Evolutionary conservation across 1,140 invertebrate genomes (phyloP).

Genomic region (Eriosoma lanigerum): DNA sequence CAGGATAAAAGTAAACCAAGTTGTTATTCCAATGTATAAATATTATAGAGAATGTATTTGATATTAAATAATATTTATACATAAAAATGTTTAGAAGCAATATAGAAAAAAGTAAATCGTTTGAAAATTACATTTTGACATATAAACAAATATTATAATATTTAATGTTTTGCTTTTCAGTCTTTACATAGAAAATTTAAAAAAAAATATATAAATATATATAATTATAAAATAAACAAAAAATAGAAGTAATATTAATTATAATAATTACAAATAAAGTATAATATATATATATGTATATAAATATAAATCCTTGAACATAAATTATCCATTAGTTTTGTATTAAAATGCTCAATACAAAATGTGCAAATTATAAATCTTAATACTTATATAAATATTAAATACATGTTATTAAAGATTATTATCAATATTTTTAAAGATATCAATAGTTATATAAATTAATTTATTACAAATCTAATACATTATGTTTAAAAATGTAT

Average conservation of each 20-base stretch:
- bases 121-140: slow-evolving; percentile 48
- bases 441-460: neutral
- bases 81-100: slow-evolving; percentile 19
- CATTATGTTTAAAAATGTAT: neutral
- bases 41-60: slow-evolving; percentile 31
- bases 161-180: slow-evolving; percentile 47
- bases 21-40: neutral
- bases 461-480: slow-evolving; percentile 9
- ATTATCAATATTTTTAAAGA: slow-evolving; percentile 8
- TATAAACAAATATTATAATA: slow-evolving; percentile 24
- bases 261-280: slow-evolving; percentile 35
- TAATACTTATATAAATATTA: neutral
- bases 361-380: neutral
- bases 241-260: slow-evolving; percentile 35
- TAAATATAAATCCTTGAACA: slow-evolving; percentile 6
- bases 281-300: slow-evolving; percentile 15
- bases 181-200: slow-evolving; percentile 46
- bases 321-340: slow-evolving; percentile 12
- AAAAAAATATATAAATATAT: too few species aligned
- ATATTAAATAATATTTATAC: slow-evolving; percentile 8
- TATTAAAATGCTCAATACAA: slow-evolving; percentile 30
- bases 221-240: slow-evolving; percentile 29
- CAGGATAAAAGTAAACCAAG: too few species aligned
- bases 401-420: neutral
- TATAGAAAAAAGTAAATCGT: slow-evolving; percentile 27